Evolutionary conservation across 2,888 invertebrate genomes (phyloP).

Genomic region (Lordiphosa fenestrarum): DNA sequence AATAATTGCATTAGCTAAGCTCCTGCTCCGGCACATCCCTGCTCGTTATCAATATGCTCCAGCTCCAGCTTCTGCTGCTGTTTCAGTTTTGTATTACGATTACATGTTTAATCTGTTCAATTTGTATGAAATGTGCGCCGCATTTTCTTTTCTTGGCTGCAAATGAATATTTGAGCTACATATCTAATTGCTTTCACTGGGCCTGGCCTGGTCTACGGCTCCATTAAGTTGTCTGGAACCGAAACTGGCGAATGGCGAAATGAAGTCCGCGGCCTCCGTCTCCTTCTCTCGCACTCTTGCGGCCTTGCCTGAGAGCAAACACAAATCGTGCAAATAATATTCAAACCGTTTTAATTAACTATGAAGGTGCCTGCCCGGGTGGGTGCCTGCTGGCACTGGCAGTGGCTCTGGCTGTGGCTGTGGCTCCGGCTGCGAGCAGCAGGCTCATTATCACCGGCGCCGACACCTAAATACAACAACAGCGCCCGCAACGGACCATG

Average conservation of each 20-base stretch:
- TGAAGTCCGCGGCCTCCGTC: slow-evolving; percentile 10
- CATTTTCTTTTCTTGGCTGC: slow-evolving; percentile 5
- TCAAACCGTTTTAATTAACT: slow-evolving; percentile 38
- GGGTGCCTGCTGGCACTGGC: slow-evolving; percentile 1
- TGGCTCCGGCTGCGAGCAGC: slow-evolving; percentile 6
- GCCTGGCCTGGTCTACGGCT: slow-evolving; percentile 1
- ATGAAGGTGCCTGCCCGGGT: slow-evolving; percentile 17
- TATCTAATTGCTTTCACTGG: slow-evolving; percentile 21
- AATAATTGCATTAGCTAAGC: no score
- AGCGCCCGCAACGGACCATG: slow-evolving; percentile 9
- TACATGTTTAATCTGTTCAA: slow-evolving; percentile 16
- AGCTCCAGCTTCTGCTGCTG: neutral
- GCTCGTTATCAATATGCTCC: slow-evolving; percentile 3
- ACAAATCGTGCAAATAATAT: slow-evolving; percentile 31
- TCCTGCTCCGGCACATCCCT: no score
- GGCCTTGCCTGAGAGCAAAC: slow-evolving; percentile 16
- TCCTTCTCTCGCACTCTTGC: no score
- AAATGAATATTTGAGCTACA: slow-evolving; percentile 18
- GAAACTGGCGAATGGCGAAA: neutral
- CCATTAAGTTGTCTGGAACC: slow-evolving; percentile 16
- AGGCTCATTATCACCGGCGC: slow-evolving; percentile 19
- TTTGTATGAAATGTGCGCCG: slow-evolving; percentile 12
- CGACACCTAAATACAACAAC: slow-evolving; percentile 11
- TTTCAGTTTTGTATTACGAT: slow-evolving; percentile 8
- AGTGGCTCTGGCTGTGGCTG: neutral